Percentiles rank a stretch among this genome's conserved stretches.
phyloP scores from a whole-genome alignment of 2,113 vertebrate species.

The Oostethus manadensis region DNA sequence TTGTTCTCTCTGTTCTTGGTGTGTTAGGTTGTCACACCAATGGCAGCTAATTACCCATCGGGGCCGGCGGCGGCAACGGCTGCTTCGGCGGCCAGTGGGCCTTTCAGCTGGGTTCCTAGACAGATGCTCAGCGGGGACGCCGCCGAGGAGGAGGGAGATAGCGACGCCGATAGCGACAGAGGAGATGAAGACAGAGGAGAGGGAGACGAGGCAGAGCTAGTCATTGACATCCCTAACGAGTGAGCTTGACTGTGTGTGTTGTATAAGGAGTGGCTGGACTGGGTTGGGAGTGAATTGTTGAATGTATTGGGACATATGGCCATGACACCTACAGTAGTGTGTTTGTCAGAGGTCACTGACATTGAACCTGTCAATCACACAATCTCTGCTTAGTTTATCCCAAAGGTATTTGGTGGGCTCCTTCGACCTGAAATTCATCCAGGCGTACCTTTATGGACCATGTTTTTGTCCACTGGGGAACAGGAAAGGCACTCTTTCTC shows the following conservation, averaged over 20 bases:
- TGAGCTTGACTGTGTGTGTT: conserved; percentile 40
- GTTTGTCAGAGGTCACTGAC: no score
- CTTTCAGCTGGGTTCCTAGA: conserved; percentile 77
- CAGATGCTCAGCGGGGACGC: conserved; percentile 78
- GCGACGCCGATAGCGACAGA: conserved; percentile 72
- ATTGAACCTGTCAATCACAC: no score
- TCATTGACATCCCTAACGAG: conserved; percentile 79
- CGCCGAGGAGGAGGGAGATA: conserved; percentile 74
- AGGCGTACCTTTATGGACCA: no score
- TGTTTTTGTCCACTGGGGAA: no score
- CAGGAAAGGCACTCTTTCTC: no score
- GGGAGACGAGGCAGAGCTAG: conserved; percentile 74
- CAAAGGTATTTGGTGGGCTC: no score
- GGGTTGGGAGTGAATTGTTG: no score
- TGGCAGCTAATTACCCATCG: conserved; percentile 69
- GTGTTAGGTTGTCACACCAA: conserved; percentile 64
- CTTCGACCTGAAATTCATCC: no score
- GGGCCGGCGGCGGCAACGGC: conserved; percentile 26
- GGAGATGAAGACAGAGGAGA: conserved; percentile 76
- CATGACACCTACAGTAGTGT: no score
- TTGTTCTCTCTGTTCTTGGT: neutral
- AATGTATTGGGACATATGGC: no score
- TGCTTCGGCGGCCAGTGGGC: conserved; percentile 52
- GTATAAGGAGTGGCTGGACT: no score
- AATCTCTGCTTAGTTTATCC: no score